Conservation (phyloP, 2,113 vertebrate genomes). For the Dinomys branickii region DNA sequence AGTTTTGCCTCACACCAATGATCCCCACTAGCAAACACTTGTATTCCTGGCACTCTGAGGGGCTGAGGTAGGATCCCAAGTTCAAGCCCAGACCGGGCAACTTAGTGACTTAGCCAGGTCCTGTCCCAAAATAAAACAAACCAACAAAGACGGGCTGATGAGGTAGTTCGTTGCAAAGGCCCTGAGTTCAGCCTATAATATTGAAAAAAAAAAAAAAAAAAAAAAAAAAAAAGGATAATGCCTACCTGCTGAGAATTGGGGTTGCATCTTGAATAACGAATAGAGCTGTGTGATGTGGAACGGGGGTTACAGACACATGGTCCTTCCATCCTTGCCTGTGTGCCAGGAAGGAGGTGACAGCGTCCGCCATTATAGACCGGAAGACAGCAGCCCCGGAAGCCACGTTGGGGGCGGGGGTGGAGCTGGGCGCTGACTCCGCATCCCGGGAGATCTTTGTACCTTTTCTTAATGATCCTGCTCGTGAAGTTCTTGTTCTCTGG, state of each 20-base stretch:
- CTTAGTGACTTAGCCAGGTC: not conserved
- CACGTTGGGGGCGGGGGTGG: accelerated
- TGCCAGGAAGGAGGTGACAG: not conserved
- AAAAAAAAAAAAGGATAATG: accelerated
- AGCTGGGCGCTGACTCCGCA: not conserved
- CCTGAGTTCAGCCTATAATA: not conserved
- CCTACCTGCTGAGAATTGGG: not conserved
- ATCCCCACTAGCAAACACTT: not conserved
- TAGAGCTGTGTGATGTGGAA: not conserved
- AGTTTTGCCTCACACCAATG: not conserved
- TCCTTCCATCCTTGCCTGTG: accelerated
- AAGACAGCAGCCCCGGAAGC: not conserved
- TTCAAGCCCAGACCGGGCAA: not conserved
- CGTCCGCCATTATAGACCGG: accelerated
- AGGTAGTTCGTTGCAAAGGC: not conserved
- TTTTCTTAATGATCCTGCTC: not conserved
- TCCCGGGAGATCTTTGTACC: accelerated
- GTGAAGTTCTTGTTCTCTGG: not conserved
- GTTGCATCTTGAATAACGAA: not conserved
- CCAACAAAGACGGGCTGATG: not conserved
- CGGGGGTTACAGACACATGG: accelerated
- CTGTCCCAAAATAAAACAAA: not conserved
- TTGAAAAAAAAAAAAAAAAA: too few relatives aligned
- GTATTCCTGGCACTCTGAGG: not conserved
- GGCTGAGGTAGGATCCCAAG: not conserved